Evolutionary conservation across 1,140 invertebrate species (phyloP).

Genomic region (Drosophila kanapiae): DNA sequence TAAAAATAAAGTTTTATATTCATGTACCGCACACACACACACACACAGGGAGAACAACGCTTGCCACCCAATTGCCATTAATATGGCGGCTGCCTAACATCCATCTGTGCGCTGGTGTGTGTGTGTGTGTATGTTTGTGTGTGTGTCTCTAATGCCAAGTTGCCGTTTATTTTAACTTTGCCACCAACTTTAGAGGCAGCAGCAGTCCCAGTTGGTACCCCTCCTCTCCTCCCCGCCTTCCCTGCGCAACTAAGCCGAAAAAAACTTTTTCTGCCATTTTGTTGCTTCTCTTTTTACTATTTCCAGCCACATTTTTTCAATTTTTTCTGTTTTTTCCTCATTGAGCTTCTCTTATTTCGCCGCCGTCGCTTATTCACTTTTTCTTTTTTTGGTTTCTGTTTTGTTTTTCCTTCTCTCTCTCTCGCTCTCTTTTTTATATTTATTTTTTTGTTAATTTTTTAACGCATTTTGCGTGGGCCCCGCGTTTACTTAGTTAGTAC

Average conservation of each 20-base stretch:
- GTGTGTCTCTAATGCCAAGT: slow-evolving; percentile 80
- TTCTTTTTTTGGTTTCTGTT: slow-evolving; percentile 27
- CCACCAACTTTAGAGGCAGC: slow-evolving; percentile 77
- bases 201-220: slow-evolving; percentile 51
- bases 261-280: slow-evolving; percentile 72
- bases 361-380: slow-evolving; percentile 12
- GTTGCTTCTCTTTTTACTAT: slow-evolving; percentile 75
- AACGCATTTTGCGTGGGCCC: slow-evolving; percentile 61
- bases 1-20: slow-evolving; percentile 84
- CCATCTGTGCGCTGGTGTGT: slow-evolving; percentile 46
- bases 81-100: slow-evolving; percentile 81
- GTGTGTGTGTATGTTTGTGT: slow-evolving; percentile 31
- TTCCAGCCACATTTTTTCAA: slow-evolving; percentile 68
- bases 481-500: slow-evolving; percentile 59
- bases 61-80: slow-evolving; percentile 83
- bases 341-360: slow-evolving; percentile 28
- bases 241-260: slow-evolving; percentile 63
- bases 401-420: slow-evolving; percentile 20
- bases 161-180: slow-evolving; percentile 83
- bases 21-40: slow-evolving; percentile 74
- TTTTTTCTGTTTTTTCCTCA: slow-evolving; percentile 29
- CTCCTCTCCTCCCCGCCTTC: background rate
- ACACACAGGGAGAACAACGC: slow-evolving; percentile 36
- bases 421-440: slow-evolving; percentile 3
- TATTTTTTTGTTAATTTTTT: slow-evolving; percentile 64